Evolutionary conservation across 1,140 invertebrate species (phyloP).

Genomic region (Yoshiicerus persimilis): DNA sequence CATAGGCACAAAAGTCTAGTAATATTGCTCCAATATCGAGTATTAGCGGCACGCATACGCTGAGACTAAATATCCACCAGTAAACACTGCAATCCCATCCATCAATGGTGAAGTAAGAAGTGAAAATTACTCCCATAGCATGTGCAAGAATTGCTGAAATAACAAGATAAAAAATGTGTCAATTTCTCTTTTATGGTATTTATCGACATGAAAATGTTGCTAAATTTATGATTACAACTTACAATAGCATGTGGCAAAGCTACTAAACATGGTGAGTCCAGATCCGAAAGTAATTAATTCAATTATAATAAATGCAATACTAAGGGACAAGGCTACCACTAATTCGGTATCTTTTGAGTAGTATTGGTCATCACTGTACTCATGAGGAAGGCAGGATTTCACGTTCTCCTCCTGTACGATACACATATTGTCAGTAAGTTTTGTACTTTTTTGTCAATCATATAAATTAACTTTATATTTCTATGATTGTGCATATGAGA

Average conservation of each 20-base stretch:
- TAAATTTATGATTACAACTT: neutral
- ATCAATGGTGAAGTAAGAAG: constrained; percentile 38
- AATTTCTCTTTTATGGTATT: neutral
- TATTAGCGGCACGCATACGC: constrained; percentile 33
- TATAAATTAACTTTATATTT: neutral
- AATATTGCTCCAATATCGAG: constrained; percentile 34
- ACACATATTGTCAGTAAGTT: neutral
- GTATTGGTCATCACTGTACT: constrained; percentile 19
- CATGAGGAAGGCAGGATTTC: constrained; percentile 33
- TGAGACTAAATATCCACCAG: constrained; percentile 42
- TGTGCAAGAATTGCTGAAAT: constrained; percentile 41
- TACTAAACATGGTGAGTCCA: constrained; percentile 43
- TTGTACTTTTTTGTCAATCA: neutral
- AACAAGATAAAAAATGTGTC: neutral
- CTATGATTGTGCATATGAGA: neutral
- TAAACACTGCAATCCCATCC: constrained; percentile 42
- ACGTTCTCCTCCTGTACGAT: constrained; percentile 39
- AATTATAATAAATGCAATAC: constrained; percentile 34
- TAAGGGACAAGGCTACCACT: constrained; percentile 36
- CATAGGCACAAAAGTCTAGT: constrained; percentile 28
- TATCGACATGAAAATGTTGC: no score
- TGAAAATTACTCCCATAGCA: constrained; percentile 30
- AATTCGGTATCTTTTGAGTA: constrained; percentile 37
- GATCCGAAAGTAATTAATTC: constrained; percentile 41
- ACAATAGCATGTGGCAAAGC: constrained; percentile 15